Percentiles rank a stretch among this genome's conserved stretches.
These are phyloP conservation scores for Psephotus haematonotus DNA, from an alignment of 2,113 vertebrate species.

Conservation along the genomic window DNA sequence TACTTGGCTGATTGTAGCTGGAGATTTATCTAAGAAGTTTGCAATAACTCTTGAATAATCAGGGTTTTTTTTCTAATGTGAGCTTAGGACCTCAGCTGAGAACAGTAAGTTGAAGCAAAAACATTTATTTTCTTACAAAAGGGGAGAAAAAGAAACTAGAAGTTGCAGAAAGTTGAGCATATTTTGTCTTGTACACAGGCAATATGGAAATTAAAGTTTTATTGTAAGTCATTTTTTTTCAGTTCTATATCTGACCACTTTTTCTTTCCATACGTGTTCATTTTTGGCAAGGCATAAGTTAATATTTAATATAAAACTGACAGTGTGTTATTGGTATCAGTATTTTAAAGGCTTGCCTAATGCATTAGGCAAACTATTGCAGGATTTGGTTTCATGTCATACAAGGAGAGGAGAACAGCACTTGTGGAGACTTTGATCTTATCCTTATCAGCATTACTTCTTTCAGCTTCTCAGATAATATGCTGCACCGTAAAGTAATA, in stretches of 20 bases:
- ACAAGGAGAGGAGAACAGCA: not conserved
- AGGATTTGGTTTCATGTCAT: constrained; percentile 23
- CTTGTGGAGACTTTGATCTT: constrained; percentile 16
- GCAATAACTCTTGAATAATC: not conserved
- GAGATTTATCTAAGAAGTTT: not conserved
- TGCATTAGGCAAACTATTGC: not conserved
- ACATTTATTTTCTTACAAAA: not conserved
- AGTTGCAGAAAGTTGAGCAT: not conserved
- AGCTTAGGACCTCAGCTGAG: not conserved
- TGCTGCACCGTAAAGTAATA: not conserved
- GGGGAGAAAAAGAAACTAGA: not conserved
- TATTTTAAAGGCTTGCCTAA: constrained; percentile 30
- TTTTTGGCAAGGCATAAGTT: not conserved
- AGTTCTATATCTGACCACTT: not conserved
- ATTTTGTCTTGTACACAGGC: not conserved
- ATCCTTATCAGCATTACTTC: not conserved
- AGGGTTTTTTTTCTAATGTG: not conserved
- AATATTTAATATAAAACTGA: constrained; percentile 35
- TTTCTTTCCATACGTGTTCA: not conserved
- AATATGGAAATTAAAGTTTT: not conserved
- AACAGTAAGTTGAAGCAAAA: not conserved
- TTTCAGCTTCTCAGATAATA: not conserved
- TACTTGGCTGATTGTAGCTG: not conserved
- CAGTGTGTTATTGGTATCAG: not conserved
- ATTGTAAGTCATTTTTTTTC: not conserved